Percentiles rank a stretch among this genome's conserved stretches.
Conservation (phyloP, 2,888 invertebrate genomes). For the Scaptomyza caliginosa region DNA sequence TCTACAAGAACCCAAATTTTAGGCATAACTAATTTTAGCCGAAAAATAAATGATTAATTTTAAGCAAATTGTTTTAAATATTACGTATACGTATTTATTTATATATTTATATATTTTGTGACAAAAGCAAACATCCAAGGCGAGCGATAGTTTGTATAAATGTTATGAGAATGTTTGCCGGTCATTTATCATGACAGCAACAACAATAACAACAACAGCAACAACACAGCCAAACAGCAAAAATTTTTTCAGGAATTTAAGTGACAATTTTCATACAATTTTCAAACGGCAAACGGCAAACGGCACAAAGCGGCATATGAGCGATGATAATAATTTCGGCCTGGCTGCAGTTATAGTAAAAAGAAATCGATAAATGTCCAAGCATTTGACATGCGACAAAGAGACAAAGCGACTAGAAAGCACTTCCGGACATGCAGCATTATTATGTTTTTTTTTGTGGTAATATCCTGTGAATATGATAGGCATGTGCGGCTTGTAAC, state of each 20-base stretch:
- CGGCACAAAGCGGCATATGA: conserved; percentile 63
- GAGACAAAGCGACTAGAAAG: conserved; percentile 21
- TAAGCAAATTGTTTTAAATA: conserved; percentile 24
- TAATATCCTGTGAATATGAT: background rate
- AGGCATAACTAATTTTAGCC: conserved; percentile 61
- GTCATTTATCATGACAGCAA: conserved; percentile 68
- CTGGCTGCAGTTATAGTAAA: background rate
- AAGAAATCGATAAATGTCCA: conserved; percentile 62
- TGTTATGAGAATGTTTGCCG: conserved; percentile 53
- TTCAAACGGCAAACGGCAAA: conserved; percentile 22
- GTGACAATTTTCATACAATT: conserved; percentile 72
- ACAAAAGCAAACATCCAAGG: too few relatives aligned
- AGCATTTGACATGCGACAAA: conserved; percentile 34
- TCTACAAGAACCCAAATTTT: conserved; percentile 19
- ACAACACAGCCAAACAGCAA: conserved; percentile 33
- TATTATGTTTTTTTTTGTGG: background rate
- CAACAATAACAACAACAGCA: conserved; percentile 19
- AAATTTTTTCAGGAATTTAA: conserved; percentile 66
- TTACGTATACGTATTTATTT: conserved; percentile 38
- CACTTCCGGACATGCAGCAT: conserved; percentile 26
- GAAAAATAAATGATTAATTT: conserved; percentile 40
- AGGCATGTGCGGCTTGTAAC: too few relatives aligned
- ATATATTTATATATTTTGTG: conserved; percentile 47
- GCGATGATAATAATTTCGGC: conserved; percentile 60
- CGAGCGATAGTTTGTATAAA: too few relatives aligned